phyloP scores from a whole-genome alignment of 2,888 invertebrate species.

The Philopedon plagiatum region DNA sequence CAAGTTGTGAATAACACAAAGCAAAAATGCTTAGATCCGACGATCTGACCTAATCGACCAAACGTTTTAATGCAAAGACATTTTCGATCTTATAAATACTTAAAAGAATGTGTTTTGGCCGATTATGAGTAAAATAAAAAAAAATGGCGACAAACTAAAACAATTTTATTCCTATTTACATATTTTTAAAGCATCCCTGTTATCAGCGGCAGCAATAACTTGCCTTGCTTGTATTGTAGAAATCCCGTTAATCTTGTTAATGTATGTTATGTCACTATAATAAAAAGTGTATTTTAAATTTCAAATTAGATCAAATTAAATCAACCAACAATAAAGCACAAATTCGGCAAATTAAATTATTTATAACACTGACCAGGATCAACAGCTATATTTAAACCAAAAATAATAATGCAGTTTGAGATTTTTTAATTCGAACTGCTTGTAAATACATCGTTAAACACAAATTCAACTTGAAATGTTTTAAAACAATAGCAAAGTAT shows the following conservation, averaged over 20 bases:
- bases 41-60: slow-evolving; percentile 15
- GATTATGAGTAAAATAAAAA: too few relatives aligned
- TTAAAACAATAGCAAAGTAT: slow-evolving; percentile 2
- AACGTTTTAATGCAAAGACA: too few relatives aligned
- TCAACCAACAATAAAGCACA: background rate
- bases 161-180: too few relatives aligned
- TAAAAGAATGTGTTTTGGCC: too few relatives aligned
- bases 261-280: too few relatives aligned
- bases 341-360: slow-evolving; percentile 5
- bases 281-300: background rate
- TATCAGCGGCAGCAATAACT: too few relatives aligned
- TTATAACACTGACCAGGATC: slow-evolving; percentile 11
- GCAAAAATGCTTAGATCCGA: background rate
- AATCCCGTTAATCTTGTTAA: too few relatives aligned
- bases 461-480: slow-evolving; percentile 5
- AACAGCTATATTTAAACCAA: slow-evolving; percentile 5
- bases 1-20: slow-evolving; percentile 4
- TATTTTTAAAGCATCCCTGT: too few relatives aligned
- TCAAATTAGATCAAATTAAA: background rate
- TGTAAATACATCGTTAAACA: slow-evolving; percentile 3
- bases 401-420: slow-evolving; percentile 2
- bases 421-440: background rate
- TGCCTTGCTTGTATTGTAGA: too few relatives aligned
- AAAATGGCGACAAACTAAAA: too few relatives aligned
- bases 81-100: too few relatives aligned